A percentile compares a stretch with the other conserved stretches of the same genome.
Evolutionary conservation across 2,888 invertebrate species (phyloP).

Genomic region (Polietes domitor): DNA sequence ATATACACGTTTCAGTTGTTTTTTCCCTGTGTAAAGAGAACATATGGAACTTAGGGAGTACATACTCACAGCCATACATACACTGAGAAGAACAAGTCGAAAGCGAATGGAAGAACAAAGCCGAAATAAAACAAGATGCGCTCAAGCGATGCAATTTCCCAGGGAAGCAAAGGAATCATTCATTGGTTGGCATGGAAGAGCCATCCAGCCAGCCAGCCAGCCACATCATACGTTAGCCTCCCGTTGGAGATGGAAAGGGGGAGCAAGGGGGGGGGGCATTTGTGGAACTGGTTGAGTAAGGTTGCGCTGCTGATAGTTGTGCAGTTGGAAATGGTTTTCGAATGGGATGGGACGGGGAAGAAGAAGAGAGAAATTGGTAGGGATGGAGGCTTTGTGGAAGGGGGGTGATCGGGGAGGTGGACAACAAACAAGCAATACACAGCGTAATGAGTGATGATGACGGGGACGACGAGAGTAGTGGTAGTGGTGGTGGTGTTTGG

Average conservation of each 20-base stretch:
- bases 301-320: conserved; percentile 35
- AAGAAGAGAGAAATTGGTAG: background rate
- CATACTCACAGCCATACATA: background rate
- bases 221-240: background rate
- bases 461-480: background rate
- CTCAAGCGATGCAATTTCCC: conserved; percentile 57
- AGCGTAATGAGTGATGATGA: background rate
- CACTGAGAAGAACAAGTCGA: background rate
- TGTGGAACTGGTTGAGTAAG: conserved; percentile 62
- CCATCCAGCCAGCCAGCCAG: too few species aligned
- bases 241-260: background rate
- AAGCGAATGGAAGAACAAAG: background rate
- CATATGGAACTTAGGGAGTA: conserved; percentile 42
- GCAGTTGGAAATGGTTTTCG: conserved; percentile 32
- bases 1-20: background rate
- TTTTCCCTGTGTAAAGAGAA: conserved; percentile 45
- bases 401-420: background rate
- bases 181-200: background rate
- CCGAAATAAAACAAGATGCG: conserved; percentile 44
- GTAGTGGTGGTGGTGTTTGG: conserved; percentile 12
- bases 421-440: conserved; percentile 27
- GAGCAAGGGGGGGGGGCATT: conserved; percentile 20
- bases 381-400: background rate
- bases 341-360: conserved; percentile 21
- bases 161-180: conserved; percentile 30